A percentile compares a stretch with the other conserved stretches of the same genome.
Evolutionary conservation across 1,140 invertebrate species (phyloP).

Genomic region (Drosophila setifemur): DNA sequence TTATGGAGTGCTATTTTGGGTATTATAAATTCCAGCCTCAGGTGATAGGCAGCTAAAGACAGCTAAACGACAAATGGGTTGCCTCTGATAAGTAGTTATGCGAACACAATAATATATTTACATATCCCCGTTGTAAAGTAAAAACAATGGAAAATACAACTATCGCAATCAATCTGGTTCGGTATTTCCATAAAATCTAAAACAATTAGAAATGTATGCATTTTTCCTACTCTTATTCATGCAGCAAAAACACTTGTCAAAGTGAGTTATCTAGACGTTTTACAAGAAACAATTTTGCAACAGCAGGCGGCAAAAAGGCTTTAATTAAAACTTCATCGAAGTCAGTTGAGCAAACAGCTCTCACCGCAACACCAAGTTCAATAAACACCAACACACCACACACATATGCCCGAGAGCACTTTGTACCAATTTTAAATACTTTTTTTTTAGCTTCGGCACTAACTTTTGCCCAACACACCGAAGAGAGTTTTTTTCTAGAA

Average conservation of each 20-base stretch:
- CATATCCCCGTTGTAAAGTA: too few species aligned
- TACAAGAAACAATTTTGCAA: not conserved
- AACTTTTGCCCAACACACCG: conserved; percentile 20
- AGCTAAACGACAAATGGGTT: too few species aligned
- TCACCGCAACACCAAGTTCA: conserved; percentile 19
- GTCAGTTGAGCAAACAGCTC: conserved; percentile 53
- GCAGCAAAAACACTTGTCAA: not conserved
- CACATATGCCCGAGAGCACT: conserved; percentile 6
- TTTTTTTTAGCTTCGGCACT: conserved; percentile 19
- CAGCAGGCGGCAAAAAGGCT: conserved; percentile 26
- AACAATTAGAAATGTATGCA: not conserved
- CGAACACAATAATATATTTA: conserved; percentile 3
- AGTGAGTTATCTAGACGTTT: not conserved
- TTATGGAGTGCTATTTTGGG: conserved; percentile 20
- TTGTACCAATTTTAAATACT: conserved; percentile 13
- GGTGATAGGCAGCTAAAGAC: not conserved
- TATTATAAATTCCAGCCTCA: conserved; percentile 25
- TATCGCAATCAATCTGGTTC: not conserved
- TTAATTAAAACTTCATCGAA: conserved; percentile 56
- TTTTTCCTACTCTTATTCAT: too few species aligned
- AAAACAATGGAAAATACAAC: too few species aligned
- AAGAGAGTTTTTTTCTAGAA: conserved; percentile 33
- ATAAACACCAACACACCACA: conserved; percentile 33
- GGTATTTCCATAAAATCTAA: not conserved
- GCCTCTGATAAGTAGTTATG: conserved; percentile 30